Conservation (phyloP, 2,113 vertebrate species). For the Rhizomys pruinosus region DNA sequence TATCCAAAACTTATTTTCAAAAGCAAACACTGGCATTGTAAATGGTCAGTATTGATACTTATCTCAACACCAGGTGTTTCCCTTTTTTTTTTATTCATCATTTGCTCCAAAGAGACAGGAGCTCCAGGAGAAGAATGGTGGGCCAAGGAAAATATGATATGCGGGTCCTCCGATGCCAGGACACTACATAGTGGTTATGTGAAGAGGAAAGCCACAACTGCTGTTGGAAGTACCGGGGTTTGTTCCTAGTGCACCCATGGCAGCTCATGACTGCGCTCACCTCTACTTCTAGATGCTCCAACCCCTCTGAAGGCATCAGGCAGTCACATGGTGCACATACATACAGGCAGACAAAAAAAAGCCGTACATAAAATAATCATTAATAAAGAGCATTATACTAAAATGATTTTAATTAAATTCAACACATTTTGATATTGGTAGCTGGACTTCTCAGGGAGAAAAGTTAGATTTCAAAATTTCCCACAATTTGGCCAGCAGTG, state of each 20-base stretch:
- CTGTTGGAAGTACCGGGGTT: no score
- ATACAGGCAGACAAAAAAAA: no score
- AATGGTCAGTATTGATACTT: neutral
- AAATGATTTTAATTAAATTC: neutral
- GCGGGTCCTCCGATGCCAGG: no score
- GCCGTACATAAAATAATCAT: no score
- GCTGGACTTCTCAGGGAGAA: conserved; percentile 2
- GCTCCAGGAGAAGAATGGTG: neutral
- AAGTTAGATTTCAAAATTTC: conserved; percentile 35
- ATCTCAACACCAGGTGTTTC: neutral
- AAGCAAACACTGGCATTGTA: neutral
- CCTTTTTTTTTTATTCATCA: neutral
- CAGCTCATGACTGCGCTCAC: no score
- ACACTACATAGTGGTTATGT: no score
- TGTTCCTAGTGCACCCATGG: no score
- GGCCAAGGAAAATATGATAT: neutral
- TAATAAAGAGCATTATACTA: neutral
- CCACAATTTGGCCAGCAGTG: neutral
- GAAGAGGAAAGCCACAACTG: no score
- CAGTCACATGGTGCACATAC: no score
- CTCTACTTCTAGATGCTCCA: no score
- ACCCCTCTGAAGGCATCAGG: no score
- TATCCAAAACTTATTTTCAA: neutral
- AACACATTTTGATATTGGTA: neutral
- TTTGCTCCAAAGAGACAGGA: neutral